phyloP scores from a whole-genome alignment of 2,888 invertebrate genomes.

The Nemoura dubitans region DNA sequence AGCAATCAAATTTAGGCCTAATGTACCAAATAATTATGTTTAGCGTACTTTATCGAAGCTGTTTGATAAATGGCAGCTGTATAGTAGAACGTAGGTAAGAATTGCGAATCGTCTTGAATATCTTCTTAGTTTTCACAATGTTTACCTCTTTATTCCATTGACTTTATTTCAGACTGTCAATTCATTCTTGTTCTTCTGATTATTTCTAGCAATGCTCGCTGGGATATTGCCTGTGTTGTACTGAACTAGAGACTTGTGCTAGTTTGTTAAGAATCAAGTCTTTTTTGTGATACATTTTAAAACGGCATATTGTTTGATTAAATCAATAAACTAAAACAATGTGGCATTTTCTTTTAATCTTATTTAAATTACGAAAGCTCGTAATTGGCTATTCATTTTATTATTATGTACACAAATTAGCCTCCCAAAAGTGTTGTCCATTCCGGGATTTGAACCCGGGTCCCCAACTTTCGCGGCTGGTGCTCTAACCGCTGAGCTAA shows the following conservation, averaged over 20 bases:
- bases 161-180: not conserved
- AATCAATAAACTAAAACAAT: not conserved
- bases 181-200: not conserved
- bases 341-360: too few relatives aligned
- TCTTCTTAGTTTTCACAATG: constrained; percentile 25
- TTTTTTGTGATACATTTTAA: constrained; percentile 9
- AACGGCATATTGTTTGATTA: constrained; percentile 7
- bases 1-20: constrained; percentile 1
- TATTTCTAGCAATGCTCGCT: not conserved
- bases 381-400: too few relatives aligned
- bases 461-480: too few relatives aligned
- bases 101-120: not conserved
- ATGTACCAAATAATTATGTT: not conserved
- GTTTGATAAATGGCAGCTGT: too few relatives aligned
- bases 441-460: too few relatives aligned
- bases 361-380: too few relatives aligned
- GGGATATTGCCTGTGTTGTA: not conserved
- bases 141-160: constrained; percentile 1
- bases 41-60: not conserved
- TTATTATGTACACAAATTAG: too few relatives aligned
- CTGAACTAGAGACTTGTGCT: not conserved
- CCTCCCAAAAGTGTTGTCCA: too few relatives aligned
- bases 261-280: constrained; percentile 4
- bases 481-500: too few relatives aligned
- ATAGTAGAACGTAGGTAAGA: not conserved